Base-by-base conservation (phyloP, 1,140 invertebrate species). In the Stegodyphus dumicola region DNA sequence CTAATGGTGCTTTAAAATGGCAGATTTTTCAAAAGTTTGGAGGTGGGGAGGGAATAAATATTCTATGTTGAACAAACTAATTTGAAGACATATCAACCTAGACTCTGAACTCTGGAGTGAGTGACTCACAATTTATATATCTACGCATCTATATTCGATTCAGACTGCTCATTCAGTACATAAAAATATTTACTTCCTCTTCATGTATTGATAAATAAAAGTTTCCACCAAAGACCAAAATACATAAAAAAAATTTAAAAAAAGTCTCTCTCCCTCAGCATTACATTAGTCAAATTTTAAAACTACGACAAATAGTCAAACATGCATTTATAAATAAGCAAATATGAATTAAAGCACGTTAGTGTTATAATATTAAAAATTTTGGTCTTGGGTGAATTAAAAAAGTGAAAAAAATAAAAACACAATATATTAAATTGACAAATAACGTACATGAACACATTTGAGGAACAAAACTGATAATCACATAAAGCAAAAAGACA, bases 401-500 rank as follows among this genome's bases (percentile, higher is more conserved):
- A 33, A 33, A 33, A 33, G 56, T 2, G 5, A 60, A 60, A 60
- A 60, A 60, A 60, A 10, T 10, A 60, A 15, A 60, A 60, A 10
- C 15, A 10, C 56, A 60, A 15, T 15, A 60, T 60, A 15, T 60
- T 60, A 60, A 60, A 60, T 60, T 60, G 33, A 33, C 33, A 33
- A 18, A 67, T 67, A 7, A 67, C 13, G n/a, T 67, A 67, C 17
- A 18, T n/a, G 17, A 67, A 67, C 17, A 67, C 65, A 67, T n/a
- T 67, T 17, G 9, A 56, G 17, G n/a, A 52, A 49, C 10, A 15
- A 51, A 74, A 74, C 7, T 71, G 69, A 49, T 71, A 75, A 74
- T 51, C 18, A 73, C 13, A 73, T 70, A 64, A 60, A 80, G 15
- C 1, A 80, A 71, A 64, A 70, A 60, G 9, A 83, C 64, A 33